A percentile compares a stretch with the other conserved stretches of the same genome.
Evolutionary conservation across 2,888 invertebrate species (phyloP).

Genomic region (Odontocolon sp.): DNA sequence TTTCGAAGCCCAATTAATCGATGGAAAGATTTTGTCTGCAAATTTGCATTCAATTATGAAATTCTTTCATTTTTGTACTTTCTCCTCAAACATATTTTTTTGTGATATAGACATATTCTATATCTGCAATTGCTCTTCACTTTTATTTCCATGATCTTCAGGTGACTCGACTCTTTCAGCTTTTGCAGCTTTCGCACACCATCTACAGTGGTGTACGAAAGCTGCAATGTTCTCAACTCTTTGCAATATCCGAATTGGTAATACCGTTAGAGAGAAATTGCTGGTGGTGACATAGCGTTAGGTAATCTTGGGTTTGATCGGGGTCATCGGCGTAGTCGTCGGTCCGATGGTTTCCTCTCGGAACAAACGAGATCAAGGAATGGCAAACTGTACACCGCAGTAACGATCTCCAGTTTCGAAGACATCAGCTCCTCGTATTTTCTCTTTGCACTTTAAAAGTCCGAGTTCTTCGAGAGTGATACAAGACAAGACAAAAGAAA

Average conservation of each 20-base stretch:
- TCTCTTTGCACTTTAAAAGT: not conserved
- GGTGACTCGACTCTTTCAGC: not conserved
- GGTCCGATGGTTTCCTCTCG: slow-evolving; percentile 17
- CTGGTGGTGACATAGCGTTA: slow-evolving; percentile 28
- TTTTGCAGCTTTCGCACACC: not conserved
- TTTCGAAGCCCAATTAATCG: too few relatives aligned
- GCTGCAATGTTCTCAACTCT: slow-evolving; percentile 25
- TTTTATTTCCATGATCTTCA: too few relatives aligned
- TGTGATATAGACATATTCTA: too few relatives aligned
- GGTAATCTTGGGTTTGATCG: slow-evolving; percentile 50
- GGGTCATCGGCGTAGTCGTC: slow-evolving; percentile 8
- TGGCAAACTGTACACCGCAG: slow-evolving; percentile 29
- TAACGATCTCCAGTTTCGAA: slow-evolving; percentile 22
- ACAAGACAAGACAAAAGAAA: not conserved
- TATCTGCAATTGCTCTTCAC: too few relatives aligned
- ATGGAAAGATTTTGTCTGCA: too few relatives aligned
- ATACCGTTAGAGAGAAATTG: slow-evolving; percentile 49
- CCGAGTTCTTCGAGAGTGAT: too few relatives aligned
- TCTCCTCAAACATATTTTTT: too few relatives aligned
- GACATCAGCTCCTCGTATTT: not conserved
- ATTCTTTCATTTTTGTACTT: too few relatives aligned
- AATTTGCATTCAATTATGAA: too few relatives aligned
- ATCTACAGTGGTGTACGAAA: too few relatives aligned
- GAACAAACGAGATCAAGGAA: slow-evolving; percentile 37
- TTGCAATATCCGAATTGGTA: slow-evolving; percentile 49